A percentile compares a stretch with the other conserved stretches of the same genome.
phyloP scores from a whole-genome alignment of 2,888 invertebrate genomes.

The Rhagonycha fulva region DNA sequence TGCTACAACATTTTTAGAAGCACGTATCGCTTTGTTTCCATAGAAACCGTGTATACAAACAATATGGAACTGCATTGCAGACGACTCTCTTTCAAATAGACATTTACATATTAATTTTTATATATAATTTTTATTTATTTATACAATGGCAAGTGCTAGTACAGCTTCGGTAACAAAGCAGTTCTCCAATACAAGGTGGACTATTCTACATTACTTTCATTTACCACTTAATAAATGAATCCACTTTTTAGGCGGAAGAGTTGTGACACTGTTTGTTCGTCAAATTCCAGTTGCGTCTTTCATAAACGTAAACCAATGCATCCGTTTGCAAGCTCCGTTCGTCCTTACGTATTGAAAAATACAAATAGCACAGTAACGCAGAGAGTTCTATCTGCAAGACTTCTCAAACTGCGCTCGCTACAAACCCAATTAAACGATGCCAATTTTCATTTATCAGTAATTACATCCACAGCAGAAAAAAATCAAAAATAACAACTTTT shows the following conservation, averaged over 20 bases:
- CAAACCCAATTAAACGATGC: conserved; percentile 82
- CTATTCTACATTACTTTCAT: neutral
- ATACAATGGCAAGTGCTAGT: conserved; percentile 36
- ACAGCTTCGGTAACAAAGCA: conserved; percentile 21
- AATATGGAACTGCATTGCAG: conserved; percentile 50
- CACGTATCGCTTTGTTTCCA: conserved; percentile 33
- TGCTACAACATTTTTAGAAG: neutral
- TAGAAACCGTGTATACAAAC: conserved; percentile 48
- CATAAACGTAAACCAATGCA: conserved; percentile 51
- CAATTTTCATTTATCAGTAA: conserved; percentile 75
- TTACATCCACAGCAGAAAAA: conserved; percentile 33
- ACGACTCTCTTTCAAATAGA: conserved; percentile 34
- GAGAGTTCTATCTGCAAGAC: conserved; percentile 76
- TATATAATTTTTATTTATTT: conserved; percentile 22
- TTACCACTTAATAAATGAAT: neutral
- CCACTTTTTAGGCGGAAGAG: conserved; percentile 47
- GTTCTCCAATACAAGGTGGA: neutral
- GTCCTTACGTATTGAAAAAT: conserved; percentile 23
- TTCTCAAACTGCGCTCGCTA: conserved; percentile 73
- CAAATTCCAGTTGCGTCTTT: conserved; percentile 53
- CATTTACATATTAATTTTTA: conserved; percentile 20
- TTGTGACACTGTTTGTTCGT: conserved; percentile 52
- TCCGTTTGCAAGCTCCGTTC: conserved; percentile 46
- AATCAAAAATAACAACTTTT: neutral
- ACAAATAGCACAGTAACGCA: conserved; percentile 54